Percentiles rank a stretch among this genome's conserved stretches.
phyloP scores from a whole-genome alignment of 2,888 invertebrate genomes.

The Hetaerina titia region DNA sequence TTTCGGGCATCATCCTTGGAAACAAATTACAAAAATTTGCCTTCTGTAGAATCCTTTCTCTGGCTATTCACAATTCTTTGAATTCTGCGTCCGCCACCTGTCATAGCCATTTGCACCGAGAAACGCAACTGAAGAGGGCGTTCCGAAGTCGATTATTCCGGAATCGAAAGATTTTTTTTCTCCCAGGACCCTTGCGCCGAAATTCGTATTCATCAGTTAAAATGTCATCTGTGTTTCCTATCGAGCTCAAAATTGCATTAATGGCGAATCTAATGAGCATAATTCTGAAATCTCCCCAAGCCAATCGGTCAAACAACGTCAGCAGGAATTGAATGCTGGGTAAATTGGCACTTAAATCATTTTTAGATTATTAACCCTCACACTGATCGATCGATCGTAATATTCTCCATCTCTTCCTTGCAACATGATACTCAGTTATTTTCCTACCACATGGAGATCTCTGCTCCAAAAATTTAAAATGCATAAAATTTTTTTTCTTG shows the following conservation, averaged over 20 bases:
- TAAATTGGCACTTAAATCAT: neutral
- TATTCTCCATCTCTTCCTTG: neutral
- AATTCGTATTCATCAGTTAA: neutral
- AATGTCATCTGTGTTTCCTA: neutral
- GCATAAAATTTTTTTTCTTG: neutral
- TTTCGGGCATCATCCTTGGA: neutral
- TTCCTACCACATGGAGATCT: neutral
- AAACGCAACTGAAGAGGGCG: neutral
- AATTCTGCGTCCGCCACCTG: neutral
- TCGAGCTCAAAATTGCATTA: neutral
- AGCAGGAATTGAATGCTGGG: neutral
- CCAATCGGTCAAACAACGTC: neutral
- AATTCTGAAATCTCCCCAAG: neutral
- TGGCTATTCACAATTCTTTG: neutral
- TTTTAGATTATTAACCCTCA: neutral
- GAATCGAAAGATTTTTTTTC: neutral
- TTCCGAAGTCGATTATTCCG: neutral
- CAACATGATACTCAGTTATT: no score
- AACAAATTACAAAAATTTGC: neutral
- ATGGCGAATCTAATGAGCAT: neutral
- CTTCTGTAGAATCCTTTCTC: neutral
- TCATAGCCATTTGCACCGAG: neutral
- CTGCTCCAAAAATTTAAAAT: neutral
- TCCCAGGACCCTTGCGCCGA: neutral
- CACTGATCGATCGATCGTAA: neutral